phyloP scores from a whole-genome alignment of 2,113 vertebrate genomes.

The Furnarius figulus region DNA sequence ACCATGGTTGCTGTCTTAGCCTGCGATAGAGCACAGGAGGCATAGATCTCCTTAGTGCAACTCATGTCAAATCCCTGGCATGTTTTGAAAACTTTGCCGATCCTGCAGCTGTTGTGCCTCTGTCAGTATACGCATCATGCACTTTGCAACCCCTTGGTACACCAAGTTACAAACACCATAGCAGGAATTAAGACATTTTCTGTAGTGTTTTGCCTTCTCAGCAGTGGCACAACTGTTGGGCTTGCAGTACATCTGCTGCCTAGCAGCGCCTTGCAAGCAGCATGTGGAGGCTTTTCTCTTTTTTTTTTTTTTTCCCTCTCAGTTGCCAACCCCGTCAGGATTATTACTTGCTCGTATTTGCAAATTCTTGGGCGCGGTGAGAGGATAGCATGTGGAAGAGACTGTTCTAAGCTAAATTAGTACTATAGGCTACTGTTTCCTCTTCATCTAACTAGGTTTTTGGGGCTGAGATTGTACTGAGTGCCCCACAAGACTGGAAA shows the following conservation, averaged over 20 bases:
- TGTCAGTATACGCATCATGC: neutral
- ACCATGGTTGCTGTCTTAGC: neutral
- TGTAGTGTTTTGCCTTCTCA: neutral
- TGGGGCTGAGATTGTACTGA: neutral
- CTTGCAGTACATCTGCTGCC: neutral
- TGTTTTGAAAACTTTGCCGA: neutral
- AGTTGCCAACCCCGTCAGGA: fast-evolving
- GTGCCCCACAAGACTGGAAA: no score
- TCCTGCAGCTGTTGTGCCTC: neutral
- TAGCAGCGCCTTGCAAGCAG: neutral
- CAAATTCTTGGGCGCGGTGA: neutral
- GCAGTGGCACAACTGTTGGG: neutral
- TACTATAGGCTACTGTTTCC: neutral
- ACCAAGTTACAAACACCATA: neutral
- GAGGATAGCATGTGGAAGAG: neutral
- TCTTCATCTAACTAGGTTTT: neutral
- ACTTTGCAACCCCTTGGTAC: neutral
- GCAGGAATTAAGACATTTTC: neutral
- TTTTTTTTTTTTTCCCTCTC: neutral
- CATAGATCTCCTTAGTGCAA: neutral
- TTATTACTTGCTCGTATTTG: neutral
- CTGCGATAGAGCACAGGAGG: neutral
- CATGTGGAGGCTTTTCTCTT: neutral
- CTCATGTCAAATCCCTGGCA: neutral
- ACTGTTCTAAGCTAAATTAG: neutral